Conservation (phyloP, 1,140 invertebrate genomes). For the Daktulosphaira vitifoliae region DNA sequence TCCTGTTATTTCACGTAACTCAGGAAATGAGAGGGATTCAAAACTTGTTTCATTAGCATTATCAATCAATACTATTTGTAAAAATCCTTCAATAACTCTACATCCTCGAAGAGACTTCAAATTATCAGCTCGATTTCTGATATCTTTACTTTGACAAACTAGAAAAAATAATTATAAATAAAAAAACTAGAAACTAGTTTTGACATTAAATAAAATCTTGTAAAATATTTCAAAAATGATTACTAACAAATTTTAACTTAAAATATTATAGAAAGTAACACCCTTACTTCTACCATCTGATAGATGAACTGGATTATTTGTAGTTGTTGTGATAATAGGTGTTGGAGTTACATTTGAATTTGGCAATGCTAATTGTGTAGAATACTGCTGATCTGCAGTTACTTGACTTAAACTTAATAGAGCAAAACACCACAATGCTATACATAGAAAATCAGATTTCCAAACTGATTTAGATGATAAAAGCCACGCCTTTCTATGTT, state of each 20-base stretch:
- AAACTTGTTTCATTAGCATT: constrained; percentile 44
- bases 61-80: constrained; percentile 72
- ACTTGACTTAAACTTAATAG: constrained; percentile 14
- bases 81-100: constrained; percentile 73
- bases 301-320: background rate
- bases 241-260: too few species aligned
- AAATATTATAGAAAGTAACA: background rate
- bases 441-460: constrained; percentile 29
- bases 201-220: too few species aligned
- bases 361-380: constrained; percentile 8
- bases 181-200: too few species aligned
- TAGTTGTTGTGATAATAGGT: background rate
- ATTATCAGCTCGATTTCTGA: constrained; percentile 61
- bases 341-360: background rate
- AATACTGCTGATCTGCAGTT: constrained; percentile 5
- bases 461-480: constrained; percentile 20
- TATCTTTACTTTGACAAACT: constrained; percentile 56
- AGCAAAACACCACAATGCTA: constrained; percentile 28
- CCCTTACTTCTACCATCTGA: constrained; percentile 21
- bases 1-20: constrained; percentile 48
- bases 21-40: constrained; percentile 53
- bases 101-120: constrained; percentile 67
- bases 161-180: background rate
- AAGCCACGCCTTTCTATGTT: constrained; percentile 10
- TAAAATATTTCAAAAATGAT: too few species aligned